These are phyloP conservation scores for Caerostris darwini DNA, from an alignment of 1,140 invertebrate genomes.

Conservation along the genomic window DNA sequence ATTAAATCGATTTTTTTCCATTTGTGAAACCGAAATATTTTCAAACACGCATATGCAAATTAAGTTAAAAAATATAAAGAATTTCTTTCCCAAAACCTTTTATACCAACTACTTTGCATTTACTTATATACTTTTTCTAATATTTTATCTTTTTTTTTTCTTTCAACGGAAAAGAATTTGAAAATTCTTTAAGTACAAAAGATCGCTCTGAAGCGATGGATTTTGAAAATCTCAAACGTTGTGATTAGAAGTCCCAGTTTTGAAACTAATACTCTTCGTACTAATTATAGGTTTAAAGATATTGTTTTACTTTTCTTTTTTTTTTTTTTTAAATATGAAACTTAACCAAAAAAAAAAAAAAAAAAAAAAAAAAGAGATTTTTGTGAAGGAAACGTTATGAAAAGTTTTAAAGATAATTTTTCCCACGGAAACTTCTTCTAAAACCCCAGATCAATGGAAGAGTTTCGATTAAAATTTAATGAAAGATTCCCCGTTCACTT, in stretches of 20 bases:
- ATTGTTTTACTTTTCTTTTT: constrained; percentile 20
- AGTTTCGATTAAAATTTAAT: constrained; percentile 22
- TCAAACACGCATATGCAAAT: background rate
- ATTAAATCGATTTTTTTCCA: no score
- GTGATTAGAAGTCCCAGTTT: background rate
- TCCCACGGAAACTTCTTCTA: background rate
- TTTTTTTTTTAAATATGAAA: background rate
- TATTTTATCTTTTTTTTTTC: background rate
- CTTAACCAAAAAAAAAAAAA: background rate
- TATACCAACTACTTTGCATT: background rate
- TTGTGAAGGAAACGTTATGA: background rate
- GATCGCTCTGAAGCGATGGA: background rate
- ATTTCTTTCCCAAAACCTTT: background rate
- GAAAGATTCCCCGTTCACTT: background rate
- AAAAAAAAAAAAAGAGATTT: background rate
- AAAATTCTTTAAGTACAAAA: background rate
- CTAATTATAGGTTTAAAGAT: constrained; percentile 19
- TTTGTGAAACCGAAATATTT: background rate
- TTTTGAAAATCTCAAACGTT: background rate
- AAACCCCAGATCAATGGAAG: background rate
- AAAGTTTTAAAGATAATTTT: background rate
- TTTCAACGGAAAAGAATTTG: background rate
- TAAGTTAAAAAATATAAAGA: background rate
- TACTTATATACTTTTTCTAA: background rate
- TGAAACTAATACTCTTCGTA: background rate